A percentile compares a stretch with the other conserved stretches of the same genome.
phyloP scores from a whole-genome alignment of 1,140 invertebrate genomes.

The Chrysomallon squamiferum region DNA sequence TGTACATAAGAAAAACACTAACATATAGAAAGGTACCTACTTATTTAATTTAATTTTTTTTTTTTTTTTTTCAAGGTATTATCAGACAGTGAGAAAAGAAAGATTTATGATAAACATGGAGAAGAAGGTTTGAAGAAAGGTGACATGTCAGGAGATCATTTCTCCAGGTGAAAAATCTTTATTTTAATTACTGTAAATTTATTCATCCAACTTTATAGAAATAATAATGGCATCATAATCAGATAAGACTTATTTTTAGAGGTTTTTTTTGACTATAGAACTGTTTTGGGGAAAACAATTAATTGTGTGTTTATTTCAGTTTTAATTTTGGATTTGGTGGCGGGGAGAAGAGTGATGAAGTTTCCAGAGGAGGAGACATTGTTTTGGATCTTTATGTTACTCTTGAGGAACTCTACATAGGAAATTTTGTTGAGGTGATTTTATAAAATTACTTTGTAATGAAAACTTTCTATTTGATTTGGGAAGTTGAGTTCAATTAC shows the following conservation, averaged over 20 bases:
- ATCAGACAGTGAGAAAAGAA: constrained; percentile 91
- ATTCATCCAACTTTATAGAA: no score
- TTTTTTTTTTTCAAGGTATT: no score
- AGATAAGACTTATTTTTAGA: no score
- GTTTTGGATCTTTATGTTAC: constrained; percentile 93
- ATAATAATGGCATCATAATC: no score
- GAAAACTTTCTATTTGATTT: no score
- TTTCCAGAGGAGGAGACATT: constrained; percentile 89
- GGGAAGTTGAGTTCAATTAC: no score
- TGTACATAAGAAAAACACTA: no score
- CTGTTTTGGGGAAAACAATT: no score
- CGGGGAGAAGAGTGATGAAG: constrained; percentile 75
- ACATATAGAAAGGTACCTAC: no score
- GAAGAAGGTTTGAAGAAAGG: constrained; percentile 97
- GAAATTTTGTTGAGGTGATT: constrained; percentile 96
- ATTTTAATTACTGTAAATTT: not conserved
- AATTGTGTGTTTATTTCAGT: constrained; percentile 47
- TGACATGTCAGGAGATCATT: constrained; percentile 73
- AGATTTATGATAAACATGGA: constrained; percentile 94
- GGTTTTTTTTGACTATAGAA: no score
- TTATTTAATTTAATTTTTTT: no score
- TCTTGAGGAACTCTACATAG: constrained; percentile 95
- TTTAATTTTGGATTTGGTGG: constrained; percentile 86
- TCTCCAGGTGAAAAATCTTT: constrained; percentile 70
- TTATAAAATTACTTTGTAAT: no score